Evolutionary conservation across 2,113 vertebrate genomes (phyloP).

Genomic region (Peromyscus leucopus): DNA sequence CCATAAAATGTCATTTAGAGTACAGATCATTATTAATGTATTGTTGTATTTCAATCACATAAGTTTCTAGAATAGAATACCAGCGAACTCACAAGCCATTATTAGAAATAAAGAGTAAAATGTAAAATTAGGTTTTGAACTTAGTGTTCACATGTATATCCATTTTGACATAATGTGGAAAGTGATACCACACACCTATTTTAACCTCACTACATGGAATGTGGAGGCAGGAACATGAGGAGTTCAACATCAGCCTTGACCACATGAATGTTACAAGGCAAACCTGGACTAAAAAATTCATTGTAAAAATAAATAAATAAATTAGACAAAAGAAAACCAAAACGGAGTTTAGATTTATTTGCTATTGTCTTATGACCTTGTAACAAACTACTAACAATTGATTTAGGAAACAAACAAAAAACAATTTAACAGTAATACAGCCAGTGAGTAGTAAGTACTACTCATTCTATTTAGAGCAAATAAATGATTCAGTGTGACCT

Average conservation of each 20-base stretch:
- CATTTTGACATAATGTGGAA: background rate
- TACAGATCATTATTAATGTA: background rate
- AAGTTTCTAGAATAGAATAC: background rate
- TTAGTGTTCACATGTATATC: background rate
- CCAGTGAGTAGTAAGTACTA: accelerated
- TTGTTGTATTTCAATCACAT: background rate
- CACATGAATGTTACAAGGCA: background rate
- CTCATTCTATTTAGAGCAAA: accelerated
- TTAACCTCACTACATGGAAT: background rate
- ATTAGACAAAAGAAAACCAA: background rate
- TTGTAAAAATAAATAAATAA: background rate
- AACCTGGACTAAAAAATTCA: background rate
- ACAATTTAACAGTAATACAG: background rate
- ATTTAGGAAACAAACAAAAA: background rate
- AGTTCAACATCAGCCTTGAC: background rate
- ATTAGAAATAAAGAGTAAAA: background rate
- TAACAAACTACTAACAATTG: background rate
- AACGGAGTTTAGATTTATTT: background rate
- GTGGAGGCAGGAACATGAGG: accelerated
- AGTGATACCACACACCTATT: background rate
- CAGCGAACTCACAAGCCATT: background rate
- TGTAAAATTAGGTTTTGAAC: background rate
- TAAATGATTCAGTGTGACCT: background rate
- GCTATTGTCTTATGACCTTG: background rate
- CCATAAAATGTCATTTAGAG: background rate